Evolutionary conservation across 2,113 vertebrate genomes (phyloP).

Genomic region (Saccopteryx bilineata): DNA sequence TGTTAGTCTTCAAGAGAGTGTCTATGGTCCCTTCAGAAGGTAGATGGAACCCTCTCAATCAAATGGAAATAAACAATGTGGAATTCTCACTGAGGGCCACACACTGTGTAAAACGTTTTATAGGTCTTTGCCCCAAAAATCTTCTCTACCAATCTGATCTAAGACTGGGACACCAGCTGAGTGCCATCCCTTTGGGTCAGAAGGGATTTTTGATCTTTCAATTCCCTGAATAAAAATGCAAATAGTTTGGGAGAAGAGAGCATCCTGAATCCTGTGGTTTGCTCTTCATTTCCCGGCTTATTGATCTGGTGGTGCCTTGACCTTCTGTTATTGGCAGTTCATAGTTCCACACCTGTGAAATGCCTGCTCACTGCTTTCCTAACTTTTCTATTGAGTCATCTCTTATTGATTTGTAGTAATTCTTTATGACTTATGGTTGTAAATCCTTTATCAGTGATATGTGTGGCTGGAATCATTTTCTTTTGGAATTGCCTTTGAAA

Average conservation of each 20-base stretch:
- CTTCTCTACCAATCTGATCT: neutral
- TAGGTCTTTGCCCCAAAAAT: neutral
- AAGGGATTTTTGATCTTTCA: neutral
- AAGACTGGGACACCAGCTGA: neutral
- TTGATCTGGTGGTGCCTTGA: neutral
- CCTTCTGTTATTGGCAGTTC: neutral
- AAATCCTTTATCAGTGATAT: neutral
- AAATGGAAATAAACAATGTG: neutral
- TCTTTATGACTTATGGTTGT: neutral
- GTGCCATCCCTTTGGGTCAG: neutral
- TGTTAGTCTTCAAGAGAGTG: neutral
- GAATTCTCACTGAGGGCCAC: fast-evolving
- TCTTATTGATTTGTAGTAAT: neutral
- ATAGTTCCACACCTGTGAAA: neutral
- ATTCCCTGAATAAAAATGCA: neutral
- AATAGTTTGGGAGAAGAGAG: neutral
- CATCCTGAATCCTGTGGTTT: neutral
- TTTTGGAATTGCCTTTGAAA: slow-evolving; percentile 33
- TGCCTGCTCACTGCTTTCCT: neutral
- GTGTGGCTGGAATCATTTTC: neutral
- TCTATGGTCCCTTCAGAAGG: neutral
- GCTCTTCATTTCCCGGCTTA: neutral
- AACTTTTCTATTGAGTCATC: neutral
- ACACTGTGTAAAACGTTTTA: neutral
- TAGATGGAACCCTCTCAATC: neutral